Evolutionary conservation across 2,113 vertebrate genomes (phyloP), one percentile per base, ranked within the genome.

Genomic region (Shinisaurus crocodilurus): DNA sequence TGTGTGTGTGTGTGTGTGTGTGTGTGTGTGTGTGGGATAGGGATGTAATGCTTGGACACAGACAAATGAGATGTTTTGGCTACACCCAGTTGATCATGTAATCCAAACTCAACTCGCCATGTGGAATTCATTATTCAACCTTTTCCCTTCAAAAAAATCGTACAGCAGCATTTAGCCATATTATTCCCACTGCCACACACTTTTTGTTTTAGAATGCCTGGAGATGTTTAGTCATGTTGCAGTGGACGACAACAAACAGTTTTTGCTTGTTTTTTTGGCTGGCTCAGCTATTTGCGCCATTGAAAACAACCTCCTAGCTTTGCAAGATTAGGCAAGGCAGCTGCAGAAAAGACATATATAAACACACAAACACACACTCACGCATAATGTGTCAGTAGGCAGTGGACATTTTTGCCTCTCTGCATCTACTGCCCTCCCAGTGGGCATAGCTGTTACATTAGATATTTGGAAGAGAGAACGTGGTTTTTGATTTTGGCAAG

Each of bases 211-310:
- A 92, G 93, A 54, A 91, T 79, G 86, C 43, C 3, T 94, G 90
- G 92, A 93, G 93, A 90, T 93, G 89, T 95, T 95, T 93, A 91
- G 94, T 94, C 92, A 90, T 95, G 72, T 90, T 92, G 89, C 88
- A 87, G 93, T 16, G 88, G 82, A 91, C 91, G 20, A 13, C 34
- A 80, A 79, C 90, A 82, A 88, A 88, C 45, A 40, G 23, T 8
- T 29, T 67, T 65, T 27, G 25, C n/a, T 85, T 90, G 89, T n/a
- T 79, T 92, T 92, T 92, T 85, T 77, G 18, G 90, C 93, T 94
- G 95, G 92, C 86, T 94, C 75, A 82, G 70, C 91, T 92, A 85
- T 92, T 91, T 86, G 76, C 77, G 70, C 67, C 72, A 69, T 32
- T 92, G 85, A 79, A 92, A 95, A 92, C 20, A 82, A 85, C 72